Percentiles rank a stretch among this genome's conserved stretches.
These are phyloP conservation scores for Poecilia latipinna DNA, from an alignment of 2,113 vertebrate genomes.

Conservation along the genomic window DNA sequence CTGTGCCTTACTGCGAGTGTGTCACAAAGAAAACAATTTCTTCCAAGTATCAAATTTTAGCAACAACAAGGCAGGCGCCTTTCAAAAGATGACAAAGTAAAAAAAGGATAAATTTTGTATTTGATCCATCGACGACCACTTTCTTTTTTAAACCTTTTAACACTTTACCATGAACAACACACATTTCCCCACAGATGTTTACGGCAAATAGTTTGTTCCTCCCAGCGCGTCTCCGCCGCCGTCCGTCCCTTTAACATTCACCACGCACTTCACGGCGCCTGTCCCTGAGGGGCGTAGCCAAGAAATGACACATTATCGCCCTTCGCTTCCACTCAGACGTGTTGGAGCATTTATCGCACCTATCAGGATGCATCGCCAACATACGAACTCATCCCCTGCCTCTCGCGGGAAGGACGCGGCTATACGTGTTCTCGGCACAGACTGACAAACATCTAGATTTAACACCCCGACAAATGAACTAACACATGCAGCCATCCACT, in stretches of 20 bases:
- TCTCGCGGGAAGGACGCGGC: constrained; percentile 8
- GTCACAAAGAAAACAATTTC: no score
- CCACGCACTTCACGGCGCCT: constrained; percentile 61
- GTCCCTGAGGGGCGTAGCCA: constrained; percentile 55
- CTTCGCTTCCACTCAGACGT: constrained; percentile 63
- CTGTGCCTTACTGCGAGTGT: no score
- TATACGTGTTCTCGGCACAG: constrained; percentile 20
- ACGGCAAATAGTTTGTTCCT: constrained; percentile 39
- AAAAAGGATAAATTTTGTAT: no score
- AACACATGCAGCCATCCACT: constrained; percentile 12
- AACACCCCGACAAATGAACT: constrained; percentile 10
- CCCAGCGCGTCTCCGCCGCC: constrained; percentile 25
- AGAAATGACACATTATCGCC: constrained; percentile 75
- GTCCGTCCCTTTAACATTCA: constrained; percentile 71
- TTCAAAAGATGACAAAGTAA: no score
- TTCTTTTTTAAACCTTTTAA: no score
- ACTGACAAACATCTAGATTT: constrained; percentile 41
- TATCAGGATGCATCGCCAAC: constrained; percentile 68
- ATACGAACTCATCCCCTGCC: constrained; percentile 56
- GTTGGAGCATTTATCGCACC: constrained; percentile 74
- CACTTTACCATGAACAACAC: no score
- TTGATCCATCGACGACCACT: no score
- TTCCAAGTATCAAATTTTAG: no score
- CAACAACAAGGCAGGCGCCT: no score
- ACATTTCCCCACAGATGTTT: no score